Evolutionary conservation across 2,888 invertebrate genomes (phyloP).

Genomic region (Andrena flavipes): DNA sequence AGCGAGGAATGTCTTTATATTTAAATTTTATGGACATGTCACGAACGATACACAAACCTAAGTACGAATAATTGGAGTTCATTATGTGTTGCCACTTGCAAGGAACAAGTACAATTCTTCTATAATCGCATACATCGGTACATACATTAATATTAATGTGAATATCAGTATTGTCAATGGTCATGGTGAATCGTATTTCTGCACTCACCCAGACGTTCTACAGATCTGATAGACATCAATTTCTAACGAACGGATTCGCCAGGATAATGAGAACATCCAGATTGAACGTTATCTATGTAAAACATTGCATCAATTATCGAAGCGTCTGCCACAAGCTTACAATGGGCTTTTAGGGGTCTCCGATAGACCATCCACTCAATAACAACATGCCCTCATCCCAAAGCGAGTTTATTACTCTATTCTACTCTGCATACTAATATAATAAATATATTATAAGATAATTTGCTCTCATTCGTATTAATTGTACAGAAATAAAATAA

Average conservation of each 20-base stretch:
- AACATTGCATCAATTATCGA: slow-evolving; percentile 39
- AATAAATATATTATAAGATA: not conserved
- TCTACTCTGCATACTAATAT: not conserved
- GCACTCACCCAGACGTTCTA: not conserved
- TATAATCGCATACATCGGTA: too few species aligned
- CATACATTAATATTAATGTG: not conserved
- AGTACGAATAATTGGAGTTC: too few species aligned
- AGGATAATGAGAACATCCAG: slow-evolving; percentile 27
- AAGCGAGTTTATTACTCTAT: not conserved
- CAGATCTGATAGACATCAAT: not conserved
- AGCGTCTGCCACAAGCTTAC: not conserved
- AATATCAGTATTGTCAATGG: not conserved
- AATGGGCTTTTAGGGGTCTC: slow-evolving; percentile 29
- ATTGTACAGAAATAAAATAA: too few species aligned
- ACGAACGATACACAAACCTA: too few species aligned
- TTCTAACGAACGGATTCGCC: slow-evolving; percentile 7
- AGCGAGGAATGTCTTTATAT: too few species aligned
- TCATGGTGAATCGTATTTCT: not conserved
- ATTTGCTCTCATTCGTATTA: not conserved
- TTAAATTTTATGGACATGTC: too few species aligned
- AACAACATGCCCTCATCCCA: not conserved
- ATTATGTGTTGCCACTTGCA: too few species aligned
- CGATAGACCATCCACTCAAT: slow-evolving; percentile 20
- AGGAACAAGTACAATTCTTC: too few species aligned
- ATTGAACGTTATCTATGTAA: slow-evolving; percentile 21